Base-by-base conservation (phyloP, 1,140 invertebrate genomes). In the Leptinotarsa defecta region DNA sequence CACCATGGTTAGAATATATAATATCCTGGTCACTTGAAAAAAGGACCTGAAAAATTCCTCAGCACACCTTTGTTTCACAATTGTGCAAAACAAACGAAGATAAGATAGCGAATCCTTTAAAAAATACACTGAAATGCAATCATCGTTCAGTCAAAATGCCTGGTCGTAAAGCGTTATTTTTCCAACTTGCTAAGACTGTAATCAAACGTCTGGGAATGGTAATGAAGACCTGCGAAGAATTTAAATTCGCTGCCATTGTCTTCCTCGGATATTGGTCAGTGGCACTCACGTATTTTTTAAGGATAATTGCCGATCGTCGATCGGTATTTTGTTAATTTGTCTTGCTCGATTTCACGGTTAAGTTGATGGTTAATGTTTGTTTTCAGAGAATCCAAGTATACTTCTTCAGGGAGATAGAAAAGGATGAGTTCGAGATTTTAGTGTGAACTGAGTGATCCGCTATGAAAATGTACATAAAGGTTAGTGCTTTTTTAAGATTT, bases 261-360 rank as follows among this genome's bases (percentile, higher is more conserved):
- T 68, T 75, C 73, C 43, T 74, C 27, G 52, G 61, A 75, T 77
- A 77, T 81, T 82, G 81, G 81, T 82, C 80, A 82, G 79, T 82
- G 77, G 80, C 78, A 80, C 81, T 80, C 81, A 82, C 81, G 81
- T 82, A 72, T 73, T 65, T 70, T 69, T 70, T 48, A 70, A 70
- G 68, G 68, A 70, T 70, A 70, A 70, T 70, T 43, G 17, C 43
- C 68, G 43, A 70, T n/a, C 43, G 61, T 15, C 52, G 52, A 57
- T 57, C 13, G n/a, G 52, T 57, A 13, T 57, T 5, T 15, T 57
- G 34, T 57, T 19, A 17, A 57, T 57, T 57, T 19, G 52, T 61
- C 20, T 61, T 61, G 48, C 27, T 76, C 24, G 52, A 34, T 70
- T 24, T 43, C 19, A 43, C 19, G 43, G 65, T 27, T 17, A 20